Base-by-base conservation (phyloP, 2,797 vertebrate genomes). In the Acanthopagrus latus region DNA sequence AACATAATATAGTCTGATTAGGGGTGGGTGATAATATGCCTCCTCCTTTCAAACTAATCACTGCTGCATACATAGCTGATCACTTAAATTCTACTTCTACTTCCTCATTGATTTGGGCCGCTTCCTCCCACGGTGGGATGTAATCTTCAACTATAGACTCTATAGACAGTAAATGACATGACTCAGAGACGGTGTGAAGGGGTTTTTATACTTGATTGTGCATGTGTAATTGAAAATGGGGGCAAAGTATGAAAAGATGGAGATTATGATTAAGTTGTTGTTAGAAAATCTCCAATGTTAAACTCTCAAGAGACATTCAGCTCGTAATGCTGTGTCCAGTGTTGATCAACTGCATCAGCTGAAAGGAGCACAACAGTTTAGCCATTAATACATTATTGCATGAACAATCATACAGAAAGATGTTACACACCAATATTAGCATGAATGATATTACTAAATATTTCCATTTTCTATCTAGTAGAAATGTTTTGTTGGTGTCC, bases 1-100 rank as follows among this genome's bases (percentile, higher is more conserved):
- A 64, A 62, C 29, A 67, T 17, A 71, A 79, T 58, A 69, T 50
- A 60, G 69, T 72, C 38, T 59, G 62, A 80, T 56, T 62, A 52
- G 44, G 4, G 56, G 55, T 23, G 68, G 57, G 27, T 47, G 68
- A 79, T 62, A 64, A 80, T 41, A 33, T 1, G 14, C 48, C 57
- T 11, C 33, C 59, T 51, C 25, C 58, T 50, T 33, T 78, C n/a
- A 67, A 57, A 81, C 44, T 44, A 65, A 81, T 81, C 62, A 62
- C 29, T 3, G 1, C 41, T 25, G 41, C 56, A 71, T 10, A 48
- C 25, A 60, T 0, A 73, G 70, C 50, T 48, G 46, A 54, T 46
- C 60, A 43, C 47, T 41, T 8, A 7, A 14, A 43, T 20, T 55
- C 21, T n/a, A 23, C 18, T 68, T 52, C n/a, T n/a, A n/a, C n/a